Evolutionary conservation across 2,888 invertebrate genomes (phyloP).

Genomic region (Drosophila testacea): DNA sequence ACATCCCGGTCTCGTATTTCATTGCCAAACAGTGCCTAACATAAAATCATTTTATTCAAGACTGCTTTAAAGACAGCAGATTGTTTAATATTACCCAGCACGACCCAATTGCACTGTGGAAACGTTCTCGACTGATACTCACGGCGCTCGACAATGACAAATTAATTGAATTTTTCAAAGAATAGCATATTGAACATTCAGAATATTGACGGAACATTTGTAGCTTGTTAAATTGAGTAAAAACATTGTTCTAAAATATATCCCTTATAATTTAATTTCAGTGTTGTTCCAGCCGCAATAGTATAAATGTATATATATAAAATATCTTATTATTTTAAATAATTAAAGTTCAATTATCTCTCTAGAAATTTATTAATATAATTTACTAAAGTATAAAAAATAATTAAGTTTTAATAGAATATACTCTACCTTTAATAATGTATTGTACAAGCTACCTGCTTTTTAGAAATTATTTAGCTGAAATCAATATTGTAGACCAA

Average conservation of each 20-base stretch:
- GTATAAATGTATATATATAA: no score
- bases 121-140: constrained; percentile 16
- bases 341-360: no score
- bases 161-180: constrained; percentile 33
- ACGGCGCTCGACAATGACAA: constrained; percentile 25
- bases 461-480: no score
- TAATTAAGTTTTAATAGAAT: no score
- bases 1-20: constrained; percentile 44
- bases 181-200: constrained; percentile 6
- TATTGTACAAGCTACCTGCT: no score
- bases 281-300: no score
- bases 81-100: constrained; percentile 47
- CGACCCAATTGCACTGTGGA: constrained; percentile 39
- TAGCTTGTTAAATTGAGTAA: not conserved
- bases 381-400: no score
- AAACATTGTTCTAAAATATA: not conserved
- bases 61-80: constrained; percentile 61
- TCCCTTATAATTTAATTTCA: not conserved
- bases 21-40: constrained; percentile 66
- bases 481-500: no score
- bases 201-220: not conserved
- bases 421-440: no score
- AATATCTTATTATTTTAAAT: no score
- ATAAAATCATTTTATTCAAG: constrained; percentile 73
- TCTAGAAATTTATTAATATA: no score